These are phyloP conservation scores for Mionectes macconnelli DNA, from an alignment of 2,113 vertebrate genomes.

Conservation along the genomic window DNA sequence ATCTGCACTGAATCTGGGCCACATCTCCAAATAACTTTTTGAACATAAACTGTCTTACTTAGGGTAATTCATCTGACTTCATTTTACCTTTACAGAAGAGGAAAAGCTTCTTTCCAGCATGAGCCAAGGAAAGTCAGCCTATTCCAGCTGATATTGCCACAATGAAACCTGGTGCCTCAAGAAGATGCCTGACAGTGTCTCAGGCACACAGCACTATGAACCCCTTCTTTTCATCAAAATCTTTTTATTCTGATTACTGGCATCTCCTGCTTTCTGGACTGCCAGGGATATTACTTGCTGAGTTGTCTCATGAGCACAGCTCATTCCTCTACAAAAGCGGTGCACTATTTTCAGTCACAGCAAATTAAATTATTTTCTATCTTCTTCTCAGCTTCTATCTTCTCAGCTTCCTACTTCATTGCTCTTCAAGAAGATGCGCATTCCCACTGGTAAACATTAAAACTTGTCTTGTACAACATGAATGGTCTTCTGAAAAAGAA, in stretches of 20 bases:
- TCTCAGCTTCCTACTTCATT: background rate
- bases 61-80: background rate
- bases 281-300: background rate
- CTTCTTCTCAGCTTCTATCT: background rate
- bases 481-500: background rate
- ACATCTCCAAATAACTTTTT: background rate
- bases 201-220: background rate
- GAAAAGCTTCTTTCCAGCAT: background rate
- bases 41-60: background rate
- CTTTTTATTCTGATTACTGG: background rate
- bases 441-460: background rate
- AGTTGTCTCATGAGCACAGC: background rate
- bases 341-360: background rate
- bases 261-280: background rate
- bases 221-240: background rate
- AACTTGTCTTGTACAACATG: background rate
- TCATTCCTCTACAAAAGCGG: background rate
- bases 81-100: background rate
- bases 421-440: background rate
- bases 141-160: background rate
- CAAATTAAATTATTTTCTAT: background rate
- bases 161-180: background rate
- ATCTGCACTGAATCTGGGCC: background rate
- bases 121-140: background rate
- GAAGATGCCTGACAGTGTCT: too few relatives aligned